These are phyloP conservation scores for Cotesia vestalis DNA, from an alignment of 1,140 invertebrate genomes.

Conservation along the genomic window DNA sequence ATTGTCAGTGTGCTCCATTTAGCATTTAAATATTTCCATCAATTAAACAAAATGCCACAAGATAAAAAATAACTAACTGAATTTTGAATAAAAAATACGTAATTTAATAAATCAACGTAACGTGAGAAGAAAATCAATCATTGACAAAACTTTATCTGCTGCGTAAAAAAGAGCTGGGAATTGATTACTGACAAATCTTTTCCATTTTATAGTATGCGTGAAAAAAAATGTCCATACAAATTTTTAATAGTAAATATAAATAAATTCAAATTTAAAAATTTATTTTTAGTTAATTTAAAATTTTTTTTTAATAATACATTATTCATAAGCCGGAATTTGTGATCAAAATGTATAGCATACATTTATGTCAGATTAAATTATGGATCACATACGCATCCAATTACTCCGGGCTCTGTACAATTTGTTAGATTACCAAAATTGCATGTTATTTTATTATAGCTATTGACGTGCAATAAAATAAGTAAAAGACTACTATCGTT, in stretches of 20 bases:
- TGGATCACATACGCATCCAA: neutral
- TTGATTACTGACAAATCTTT: slow-evolving; percentile 7
- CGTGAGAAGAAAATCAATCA: slow-evolving; percentile 3
- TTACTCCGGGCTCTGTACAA: slow-evolving; percentile 12
- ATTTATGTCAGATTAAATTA: slow-evolving; percentile 1
- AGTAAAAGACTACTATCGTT: neutral
- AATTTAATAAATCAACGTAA: neutral
- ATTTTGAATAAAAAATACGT: neutral
- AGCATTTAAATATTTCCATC: neutral
- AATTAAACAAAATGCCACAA: neutral
- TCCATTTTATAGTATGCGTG: neutral
- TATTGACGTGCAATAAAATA: slow-evolving; percentile 6
- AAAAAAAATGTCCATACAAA: neutral
- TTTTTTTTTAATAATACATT: slow-evolving; percentile 10
- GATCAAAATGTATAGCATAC: slow-evolving; percentile 1
- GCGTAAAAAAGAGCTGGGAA: neutral
- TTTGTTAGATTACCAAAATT: slow-evolving; percentile 17
- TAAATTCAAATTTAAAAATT: no score
- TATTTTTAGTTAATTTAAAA: neutral
- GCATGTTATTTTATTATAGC: neutral
- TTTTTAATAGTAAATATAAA: neutral
- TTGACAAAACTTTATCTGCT: slow-evolving; percentile 1
- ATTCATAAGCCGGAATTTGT: neutral
- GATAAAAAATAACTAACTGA: neutral
- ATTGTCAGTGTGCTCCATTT: no score